phyloP scores from a whole-genome alignment of 2,888 invertebrate species.

The Drosophila gaucha region DNA sequence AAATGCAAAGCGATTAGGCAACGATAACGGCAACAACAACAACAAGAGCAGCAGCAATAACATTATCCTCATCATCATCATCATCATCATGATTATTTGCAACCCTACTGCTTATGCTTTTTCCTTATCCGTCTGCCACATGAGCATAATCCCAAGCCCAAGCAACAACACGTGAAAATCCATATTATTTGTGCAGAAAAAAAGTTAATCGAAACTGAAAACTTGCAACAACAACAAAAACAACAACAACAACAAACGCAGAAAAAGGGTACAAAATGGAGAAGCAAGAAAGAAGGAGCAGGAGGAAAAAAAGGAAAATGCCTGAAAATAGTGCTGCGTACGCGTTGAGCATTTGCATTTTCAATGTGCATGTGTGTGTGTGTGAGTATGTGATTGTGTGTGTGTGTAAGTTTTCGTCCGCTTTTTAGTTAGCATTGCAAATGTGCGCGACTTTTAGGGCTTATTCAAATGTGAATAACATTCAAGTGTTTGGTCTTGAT shows the following conservation, averaged over 20 bases:
- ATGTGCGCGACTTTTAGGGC: slow-evolving; percentile 56
- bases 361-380: slow-evolving; percentile 44
- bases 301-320: slow-evolving; percentile 12
- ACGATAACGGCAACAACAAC: not conserved
- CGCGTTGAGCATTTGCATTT: slow-evolving; percentile 62
- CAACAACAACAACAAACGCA: slow-evolving; percentile 19
- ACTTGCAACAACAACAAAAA: slow-evolving; percentile 30
- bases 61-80: slow-evolving; percentile 26
- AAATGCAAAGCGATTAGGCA: slow-evolving; percentile 38
- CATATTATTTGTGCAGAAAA: slow-evolving; percentile 61
- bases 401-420: slow-evolving; percentile 7
- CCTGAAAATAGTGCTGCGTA: slow-evolving; percentile 34
- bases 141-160: slow-evolving; percentile 40
- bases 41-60: slow-evolving; percentile 8
- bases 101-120: slow-evolving; percentile 27
- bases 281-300: not conserved
- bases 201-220: slow-evolving; percentile 67
- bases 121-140: slow-evolving; percentile 41
- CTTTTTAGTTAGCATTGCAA: slow-evolving; percentile 61
- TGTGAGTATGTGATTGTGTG: not conserved
- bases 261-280: slow-evolving; percentile 27
- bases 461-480: slow-evolving; percentile 61
- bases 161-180: slow-evolving; percentile 50
- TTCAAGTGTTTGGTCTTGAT: slow-evolving; percentile 57
- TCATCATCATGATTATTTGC: slow-evolving; percentile 33